A percentile compares a stretch with the other conserved stretches of the same genome.
Evolutionary conservation across 2,888 invertebrate genomes (phyloP).

Genomic region (Lacanobia oleracea): DNA sequence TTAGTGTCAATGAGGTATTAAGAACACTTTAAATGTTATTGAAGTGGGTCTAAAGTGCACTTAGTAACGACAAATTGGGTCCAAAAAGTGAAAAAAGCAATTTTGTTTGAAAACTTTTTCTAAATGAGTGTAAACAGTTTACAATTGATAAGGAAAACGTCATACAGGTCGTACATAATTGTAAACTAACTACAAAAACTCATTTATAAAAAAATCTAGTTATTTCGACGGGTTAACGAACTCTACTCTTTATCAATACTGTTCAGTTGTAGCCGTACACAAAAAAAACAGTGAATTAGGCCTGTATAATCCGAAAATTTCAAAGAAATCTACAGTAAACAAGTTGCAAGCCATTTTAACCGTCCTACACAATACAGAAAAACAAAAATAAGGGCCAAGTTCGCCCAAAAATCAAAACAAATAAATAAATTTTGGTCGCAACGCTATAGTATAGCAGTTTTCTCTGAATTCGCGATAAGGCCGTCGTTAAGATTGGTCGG

Average conservation of each 20-base stretch:
- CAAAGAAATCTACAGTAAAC: not conserved
- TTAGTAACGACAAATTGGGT: not conserved
- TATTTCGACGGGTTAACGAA: constrained; percentile 29
- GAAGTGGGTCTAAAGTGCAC: constrained; percentile 3
- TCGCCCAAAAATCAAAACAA: constrained; percentile 54
- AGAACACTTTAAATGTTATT: constrained; percentile 23
- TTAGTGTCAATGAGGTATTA: constrained; percentile 38
- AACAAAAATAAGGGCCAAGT: constrained; percentile 38
- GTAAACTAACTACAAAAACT: not conserved
- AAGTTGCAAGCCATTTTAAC: constrained; percentile 10
- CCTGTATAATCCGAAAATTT: not conserved
- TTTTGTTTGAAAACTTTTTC: not conserved
- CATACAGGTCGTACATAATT: not conserved
- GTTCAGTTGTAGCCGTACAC: constrained; percentile 5
- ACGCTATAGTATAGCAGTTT: constrained; percentile 65
- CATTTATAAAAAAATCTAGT: not conserved
- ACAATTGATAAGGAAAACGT: not conserved
- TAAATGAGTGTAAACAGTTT: not conserved
- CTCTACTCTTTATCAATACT: constrained; percentile 35
- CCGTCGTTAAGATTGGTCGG: constrained; percentile 83
- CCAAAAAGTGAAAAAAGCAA: no score
- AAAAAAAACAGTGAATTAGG: not conserved
- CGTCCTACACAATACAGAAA: constrained; percentile 9
- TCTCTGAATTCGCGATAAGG: constrained; percentile 82
- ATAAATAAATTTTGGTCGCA: constrained; percentile 52